Evolutionary conservation across 2,113 vertebrate genomes (phyloP).

Genomic region (Clarias magur): DNA sequence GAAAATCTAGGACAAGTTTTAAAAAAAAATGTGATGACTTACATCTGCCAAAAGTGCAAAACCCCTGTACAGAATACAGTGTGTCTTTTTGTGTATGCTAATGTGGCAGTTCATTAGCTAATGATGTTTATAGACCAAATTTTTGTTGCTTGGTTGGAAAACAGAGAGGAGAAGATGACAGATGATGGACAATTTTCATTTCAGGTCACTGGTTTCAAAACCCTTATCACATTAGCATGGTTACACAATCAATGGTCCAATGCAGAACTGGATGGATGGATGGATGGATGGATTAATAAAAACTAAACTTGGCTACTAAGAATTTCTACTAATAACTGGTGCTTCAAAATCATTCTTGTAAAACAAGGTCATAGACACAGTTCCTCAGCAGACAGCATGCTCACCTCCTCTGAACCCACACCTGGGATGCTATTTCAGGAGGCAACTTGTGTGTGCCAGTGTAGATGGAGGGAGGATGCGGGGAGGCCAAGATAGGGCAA

Average conservation of each 20-base stretch:
- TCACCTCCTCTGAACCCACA: conserved; percentile 18
- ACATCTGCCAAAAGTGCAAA: neutral
- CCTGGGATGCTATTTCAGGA: conserved; percentile 46
- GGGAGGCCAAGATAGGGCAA: conserved; percentile 11
- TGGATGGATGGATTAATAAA: neutral
- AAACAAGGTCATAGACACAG: neutral
- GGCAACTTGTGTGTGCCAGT: conserved; percentile 21
- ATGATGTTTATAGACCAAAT: conserved; percentile 25
- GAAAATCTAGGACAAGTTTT: neutral
- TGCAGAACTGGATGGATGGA: neutral
- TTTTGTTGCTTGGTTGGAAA: conserved; percentile 15
- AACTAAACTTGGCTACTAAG: too few relatives aligned
- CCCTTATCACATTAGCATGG: neutral
- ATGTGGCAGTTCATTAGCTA: conserved; percentile 34
- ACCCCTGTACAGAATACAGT: neutral
- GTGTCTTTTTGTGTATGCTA: neutral
- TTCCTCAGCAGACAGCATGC: conserved; percentile 1
- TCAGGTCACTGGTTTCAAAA: neutral
- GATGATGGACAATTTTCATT: neutral
- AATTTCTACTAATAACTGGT: neutral
- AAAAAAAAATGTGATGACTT: neutral
- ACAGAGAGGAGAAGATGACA: neutral
- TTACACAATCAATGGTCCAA: neutral
- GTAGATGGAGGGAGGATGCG: neutral
- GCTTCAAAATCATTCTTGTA: conserved; percentile 1